A percentile compares a stretch with the other conserved stretches of the same genome.
Evolutionary conservation across 2,888 invertebrate genomes (phyloP).

Genomic region (Heteromurus nitidus): DNA sequence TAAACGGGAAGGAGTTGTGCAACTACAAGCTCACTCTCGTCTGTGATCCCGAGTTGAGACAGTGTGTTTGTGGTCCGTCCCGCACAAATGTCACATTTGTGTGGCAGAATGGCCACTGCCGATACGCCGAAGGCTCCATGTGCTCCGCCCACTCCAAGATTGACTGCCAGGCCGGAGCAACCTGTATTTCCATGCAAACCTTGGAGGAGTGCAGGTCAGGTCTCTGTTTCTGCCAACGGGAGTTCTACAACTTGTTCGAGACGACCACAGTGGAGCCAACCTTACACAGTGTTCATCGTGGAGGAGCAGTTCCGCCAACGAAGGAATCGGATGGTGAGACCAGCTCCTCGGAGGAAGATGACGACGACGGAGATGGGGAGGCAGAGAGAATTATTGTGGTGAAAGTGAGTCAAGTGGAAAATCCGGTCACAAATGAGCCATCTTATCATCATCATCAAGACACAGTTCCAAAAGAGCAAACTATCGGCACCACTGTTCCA

Average conservation of each 20-base stretch:
- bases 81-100: conserved; percentile 41
- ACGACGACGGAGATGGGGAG: conserved; percentile 44
- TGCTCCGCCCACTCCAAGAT: conserved; percentile 39
- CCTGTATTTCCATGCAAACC: conserved; percentile 40
- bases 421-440: conserved; percentile 9
- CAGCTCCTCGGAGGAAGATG: conserved; percentile 47
- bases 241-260: too few relatives aligned
- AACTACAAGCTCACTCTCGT: conserved; percentile 46
- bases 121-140: conserved; percentile 54
- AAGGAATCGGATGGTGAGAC: conserved; percentile 12
- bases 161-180: conserved; percentile 33
- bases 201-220: conserved; percentile 40
- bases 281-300: neutral
- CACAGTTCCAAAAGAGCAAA: too few relatives aligned
- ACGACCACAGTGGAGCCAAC: too few relatives aligned
- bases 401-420: conserved; percentile 34
- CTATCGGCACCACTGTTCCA: conserved; percentile 37
- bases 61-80: conserved; percentile 55
- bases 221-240: conserved; percentile 52
- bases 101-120: conserved; percentile 42
- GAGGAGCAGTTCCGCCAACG: conserved; percentile 26
- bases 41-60: conserved; percentile 46
- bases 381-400: conserved; percentile 53
- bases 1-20: conserved; percentile 60
- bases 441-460: too few relatives aligned